Evolutionary conservation across 2,797 vertebrate species (phyloP).

Genomic region (Avahi laniger): DNA sequence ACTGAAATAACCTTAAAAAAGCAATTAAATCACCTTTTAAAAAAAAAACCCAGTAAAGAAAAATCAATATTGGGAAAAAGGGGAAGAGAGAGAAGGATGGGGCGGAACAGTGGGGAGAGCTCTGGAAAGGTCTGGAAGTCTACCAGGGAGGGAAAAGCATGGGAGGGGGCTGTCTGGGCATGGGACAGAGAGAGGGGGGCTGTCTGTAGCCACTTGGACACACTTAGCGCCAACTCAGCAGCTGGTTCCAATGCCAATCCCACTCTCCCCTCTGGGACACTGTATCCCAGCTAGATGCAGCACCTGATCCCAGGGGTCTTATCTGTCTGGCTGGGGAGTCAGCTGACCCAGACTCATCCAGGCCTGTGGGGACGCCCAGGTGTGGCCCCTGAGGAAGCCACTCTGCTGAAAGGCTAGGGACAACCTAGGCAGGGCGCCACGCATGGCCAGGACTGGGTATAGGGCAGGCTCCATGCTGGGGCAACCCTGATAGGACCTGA

Average conservation of each 20-base stretch:
- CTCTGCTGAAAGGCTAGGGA: neutral
- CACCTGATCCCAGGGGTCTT: neutral
- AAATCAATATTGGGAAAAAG: constrained; percentile 78
- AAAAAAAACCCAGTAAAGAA: constrained; percentile 74
- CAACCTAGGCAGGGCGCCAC: neutral
- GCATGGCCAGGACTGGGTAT: neutral
- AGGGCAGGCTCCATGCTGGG: neutral
- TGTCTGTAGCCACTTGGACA: neutral
- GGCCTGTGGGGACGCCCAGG: neutral
- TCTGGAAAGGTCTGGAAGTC: neutral
- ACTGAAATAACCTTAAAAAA: constrained; percentile 81
- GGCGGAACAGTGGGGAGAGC: neutral
- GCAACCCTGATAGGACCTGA: neutral
- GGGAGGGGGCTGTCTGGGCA: neutral
- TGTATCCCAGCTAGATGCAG: neutral
- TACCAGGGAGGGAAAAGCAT: neutral
- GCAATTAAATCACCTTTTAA: constrained; percentile 79
- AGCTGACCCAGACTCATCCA: neutral
- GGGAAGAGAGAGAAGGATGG: constrained; percentile 51
- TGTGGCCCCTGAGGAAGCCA: neutral
- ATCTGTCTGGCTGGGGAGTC: neutral
- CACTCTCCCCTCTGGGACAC: neutral
- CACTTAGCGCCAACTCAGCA: neutral
- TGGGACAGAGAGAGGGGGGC: neutral
- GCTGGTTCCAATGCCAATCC: neutral